These are phyloP conservation scores for Hypothenemus hampei DNA, from an alignment of 1,140 invertebrate species.

Conservation along the genomic window DNA sequence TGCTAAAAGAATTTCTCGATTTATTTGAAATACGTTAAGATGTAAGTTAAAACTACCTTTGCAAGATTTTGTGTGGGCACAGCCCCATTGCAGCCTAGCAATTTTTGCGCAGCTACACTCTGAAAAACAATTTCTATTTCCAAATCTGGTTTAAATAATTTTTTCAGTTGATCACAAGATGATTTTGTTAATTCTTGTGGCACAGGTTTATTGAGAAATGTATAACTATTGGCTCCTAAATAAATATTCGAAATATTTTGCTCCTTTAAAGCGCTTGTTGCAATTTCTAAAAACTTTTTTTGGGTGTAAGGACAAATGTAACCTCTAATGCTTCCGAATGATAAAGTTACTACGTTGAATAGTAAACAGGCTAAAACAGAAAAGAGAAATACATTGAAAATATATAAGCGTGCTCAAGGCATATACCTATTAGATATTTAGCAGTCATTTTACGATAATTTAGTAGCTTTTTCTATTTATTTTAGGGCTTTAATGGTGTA, in stretches of 20 bases:
- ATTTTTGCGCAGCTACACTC: constrained; percentile 31
- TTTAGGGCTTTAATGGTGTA: neutral
- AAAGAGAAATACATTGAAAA: neutral
- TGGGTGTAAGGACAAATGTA: constrained; percentile 33
- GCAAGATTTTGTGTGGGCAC: constrained; percentile 33
- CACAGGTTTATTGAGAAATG: constrained; percentile 31
- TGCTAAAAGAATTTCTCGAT: constrained; percentile 27
- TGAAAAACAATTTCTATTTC: constrained; percentile 33
- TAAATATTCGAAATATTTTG: constrained; percentile 29
- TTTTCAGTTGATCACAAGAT: constrained; percentile 32
- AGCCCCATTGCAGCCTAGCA: constrained; percentile 37
- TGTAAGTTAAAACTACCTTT: constrained; percentile 31
- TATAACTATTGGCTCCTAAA: constrained; percentile 35
- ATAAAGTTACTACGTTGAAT: neutral
- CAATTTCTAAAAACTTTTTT: constrained; percentile 33
- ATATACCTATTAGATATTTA: constrained; percentile 8
- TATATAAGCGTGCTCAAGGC: neutral
- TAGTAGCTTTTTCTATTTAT: constrained; percentile 4
- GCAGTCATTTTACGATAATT: constrained; percentile 10
- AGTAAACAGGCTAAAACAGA: constrained; percentile 20
- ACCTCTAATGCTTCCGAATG: constrained; percentile 34
- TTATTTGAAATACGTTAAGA: constrained; percentile 3
- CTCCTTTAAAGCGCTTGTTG: constrained; percentile 27
- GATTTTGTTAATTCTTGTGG: constrained; percentile 25
- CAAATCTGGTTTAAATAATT: constrained; percentile 29